Base-by-base conservation (phyloP, 2,113 vertebrate genomes). In the Glaucidium brasilianum region DNA sequence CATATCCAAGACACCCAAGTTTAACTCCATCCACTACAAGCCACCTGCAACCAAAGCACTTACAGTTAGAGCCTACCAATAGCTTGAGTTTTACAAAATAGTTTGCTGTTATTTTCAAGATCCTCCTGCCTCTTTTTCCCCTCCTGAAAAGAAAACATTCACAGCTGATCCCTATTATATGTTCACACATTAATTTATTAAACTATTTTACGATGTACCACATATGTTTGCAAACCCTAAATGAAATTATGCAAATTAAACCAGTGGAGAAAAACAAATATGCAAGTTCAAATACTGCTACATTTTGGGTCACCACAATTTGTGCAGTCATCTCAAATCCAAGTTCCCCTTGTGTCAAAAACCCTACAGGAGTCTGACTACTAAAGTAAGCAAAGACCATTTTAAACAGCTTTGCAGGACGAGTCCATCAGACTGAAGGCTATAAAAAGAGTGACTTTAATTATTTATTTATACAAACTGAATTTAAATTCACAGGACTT, bases 161-260 rank as follows among this genome's bases (percentile, higher is more conserved):
- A 71, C 88, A 74, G 55, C 34, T 78, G 35, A 92, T 55, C 47
- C 55, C 72, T 59, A 52, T 63, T 74, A 50, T 26, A 66, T 26
- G 22, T 52, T 83, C 29, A 52, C n/a, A 37, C 16, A 41, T 55
- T 74, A 15, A 80, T 74, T 86, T 71, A 92, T 66, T 52, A 88
- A 84, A 32, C 47, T 64, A 35, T 77, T 88, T 93, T 73, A 77
- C 6, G 1, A 55, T 50, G 32, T 50, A 68, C 18, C 34, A 50
- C 11, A 30, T 25, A 37, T 53, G 3, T 76, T 85, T 94, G 75
- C 43, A 59, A 43, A 80, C 20, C 12, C 37, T 77, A 58, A 93
- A 73, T 80, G 20, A 88, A 96, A 92, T 85, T 37, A 93, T 58
- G 63, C 50, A 93, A 84, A 93, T 60, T 7, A 93, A 95, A 88